Conservation (phyloP, 2,888 invertebrate species). For the Xanthia togata region DNA sequence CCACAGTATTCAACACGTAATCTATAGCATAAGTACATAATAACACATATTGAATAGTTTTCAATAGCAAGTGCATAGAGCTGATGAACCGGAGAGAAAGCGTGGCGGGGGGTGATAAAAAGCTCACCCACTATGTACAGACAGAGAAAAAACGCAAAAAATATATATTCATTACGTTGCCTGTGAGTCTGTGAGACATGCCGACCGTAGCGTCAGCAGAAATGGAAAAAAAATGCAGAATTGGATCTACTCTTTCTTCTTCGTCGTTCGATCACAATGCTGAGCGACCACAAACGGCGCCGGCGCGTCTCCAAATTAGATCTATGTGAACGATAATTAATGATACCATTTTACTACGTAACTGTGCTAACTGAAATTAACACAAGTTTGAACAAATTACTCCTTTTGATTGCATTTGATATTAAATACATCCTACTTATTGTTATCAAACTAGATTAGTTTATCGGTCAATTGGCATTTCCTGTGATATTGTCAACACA, state of each 20-base stretch:
- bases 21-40: constrained; percentile 23
- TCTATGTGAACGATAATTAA: neutral
- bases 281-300: no score
- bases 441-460: constrained; percentile 35
- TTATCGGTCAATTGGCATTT: constrained; percentile 33
- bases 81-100: constrained; percentile 69
- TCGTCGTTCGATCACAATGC: no score
- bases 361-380: neutral
- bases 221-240: neutral
- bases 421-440: neutral
- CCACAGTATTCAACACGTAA: constrained; percentile 5
- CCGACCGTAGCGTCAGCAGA: constrained; percentile 68
- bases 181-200: constrained; percentile 69
- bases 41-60: constrained; percentile 52
- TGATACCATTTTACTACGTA: neutral
- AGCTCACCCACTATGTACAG: constrained; percentile 69
- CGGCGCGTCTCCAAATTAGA: no score
- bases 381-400: neutral
- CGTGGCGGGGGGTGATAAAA: constrained; percentile 67
- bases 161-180: constrained; percentile 72
- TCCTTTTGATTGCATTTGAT: constrained; percentile 12
- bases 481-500: constrained; percentile 10
- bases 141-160: constrained; percentile 74
- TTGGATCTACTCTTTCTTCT: no score
- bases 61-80: constrained; percentile 51